Evolutionary conservation across 2,113 vertebrate genomes (phyloP), one percentile per base, ranked within the genome.

Genomic region (Origma solitaria): DNA sequence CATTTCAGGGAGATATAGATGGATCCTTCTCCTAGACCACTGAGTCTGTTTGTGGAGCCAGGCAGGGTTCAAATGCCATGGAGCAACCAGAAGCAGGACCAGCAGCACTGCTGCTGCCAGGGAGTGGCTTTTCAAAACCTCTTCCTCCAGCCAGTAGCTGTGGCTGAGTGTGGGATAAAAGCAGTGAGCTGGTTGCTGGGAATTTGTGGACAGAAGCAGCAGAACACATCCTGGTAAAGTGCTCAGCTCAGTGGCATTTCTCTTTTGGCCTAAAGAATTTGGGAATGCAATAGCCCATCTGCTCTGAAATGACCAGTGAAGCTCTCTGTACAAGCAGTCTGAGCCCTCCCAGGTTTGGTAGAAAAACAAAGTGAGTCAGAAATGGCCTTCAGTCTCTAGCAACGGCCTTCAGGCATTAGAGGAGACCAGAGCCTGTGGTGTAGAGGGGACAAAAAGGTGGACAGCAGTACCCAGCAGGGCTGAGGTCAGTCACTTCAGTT

Each of bases 401-500:
- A 64, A 51, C 3, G 7, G 54, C 53, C 44, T 79, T 85, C 35
- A 91, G 73, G 53, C 38, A 11, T 73, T 68, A 71, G 50, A 82
- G 54, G 45, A 94, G 71, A 79, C 19, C 53, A 82, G 62, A 92
- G 35, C 19, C 45, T 72, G 82, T 54, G 54, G 38, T 77, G 24
- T 92, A 66, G 69, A 77, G 60, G 27, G 58, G 16, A 88, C 21
- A 70, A 45, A 93, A 80, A 88, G 54, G 79, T 86, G 60, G 68
- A 33, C 23, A 81, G 88, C 88, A 81, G 54, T 58, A 86, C 54
- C 38, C 71, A 47, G 64, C 7, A 86, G 60, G 90, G 79, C 82
- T 92, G 82, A 90, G 91, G 92, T 95, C 83, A 96, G 88, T 95
- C 92, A 88, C 85, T 90, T 78, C 66, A 83, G 79, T 88, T 76